A percentile compares a stretch with the other conserved stretches of the same genome.
phyloP scores from a whole-genome alignment of 2,888 invertebrate species.

The Cryptocephalus primarius region DNA sequence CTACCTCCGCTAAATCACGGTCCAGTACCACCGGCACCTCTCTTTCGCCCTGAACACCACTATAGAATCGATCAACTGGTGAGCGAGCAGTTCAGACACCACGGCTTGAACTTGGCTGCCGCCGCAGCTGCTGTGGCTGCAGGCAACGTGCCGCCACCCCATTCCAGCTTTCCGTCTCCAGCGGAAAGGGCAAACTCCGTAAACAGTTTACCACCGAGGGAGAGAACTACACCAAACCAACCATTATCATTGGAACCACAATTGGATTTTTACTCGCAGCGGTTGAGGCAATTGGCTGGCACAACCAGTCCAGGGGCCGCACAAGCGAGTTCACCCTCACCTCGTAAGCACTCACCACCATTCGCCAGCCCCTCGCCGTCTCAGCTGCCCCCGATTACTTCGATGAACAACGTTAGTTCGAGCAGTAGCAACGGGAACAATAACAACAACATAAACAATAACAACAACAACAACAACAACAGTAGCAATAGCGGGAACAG shows the following conservation, averaged over 20 bases:
- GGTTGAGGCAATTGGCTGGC: slow-evolving; percentile 96
- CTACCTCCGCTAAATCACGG: slow-evolving; percentile 59
- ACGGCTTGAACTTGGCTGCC: slow-evolving; percentile 65
- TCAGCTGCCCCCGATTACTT: slow-evolving; percentile 50
- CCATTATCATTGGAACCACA: slow-evolving; percentile 72
- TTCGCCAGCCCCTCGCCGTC: slow-evolving; percentile 73
- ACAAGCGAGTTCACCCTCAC: slow-evolving; percentile 73
- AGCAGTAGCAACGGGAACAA: slow-evolving; percentile 35
- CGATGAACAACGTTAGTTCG: slow-evolving; percentile 47
- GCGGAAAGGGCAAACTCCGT: slow-evolving; percentile 48
- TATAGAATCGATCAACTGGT: slow-evolving; percentile 76
- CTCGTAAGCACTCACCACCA: slow-evolving; percentile 69
- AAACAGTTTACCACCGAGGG: slow-evolving; percentile 37
- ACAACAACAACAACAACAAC: slow-evolving; percentile 41
- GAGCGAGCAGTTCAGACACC: slow-evolving; percentile 71
- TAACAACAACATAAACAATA: slow-evolving; percentile 42
- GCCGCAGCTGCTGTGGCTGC: slow-evolving; percentile 60
- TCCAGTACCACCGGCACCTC: slow-evolving; percentile 59
- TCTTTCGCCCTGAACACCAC: slow-evolving; percentile 72
- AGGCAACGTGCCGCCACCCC: slow-evolving; percentile 43
- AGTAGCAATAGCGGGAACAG: slow-evolving; percentile 44
- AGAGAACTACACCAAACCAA: slow-evolving; percentile 45
- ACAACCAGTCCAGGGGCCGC: slow-evolving; percentile 90
- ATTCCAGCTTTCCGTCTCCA: slow-evolving; percentile 51
- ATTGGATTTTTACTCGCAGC: slow-evolving; percentile 99